phyloP scores from a whole-genome alignment of 37 sponge, comb jelly and placozoan genomes.

The Mnemiopsis leidyi region DNA sequence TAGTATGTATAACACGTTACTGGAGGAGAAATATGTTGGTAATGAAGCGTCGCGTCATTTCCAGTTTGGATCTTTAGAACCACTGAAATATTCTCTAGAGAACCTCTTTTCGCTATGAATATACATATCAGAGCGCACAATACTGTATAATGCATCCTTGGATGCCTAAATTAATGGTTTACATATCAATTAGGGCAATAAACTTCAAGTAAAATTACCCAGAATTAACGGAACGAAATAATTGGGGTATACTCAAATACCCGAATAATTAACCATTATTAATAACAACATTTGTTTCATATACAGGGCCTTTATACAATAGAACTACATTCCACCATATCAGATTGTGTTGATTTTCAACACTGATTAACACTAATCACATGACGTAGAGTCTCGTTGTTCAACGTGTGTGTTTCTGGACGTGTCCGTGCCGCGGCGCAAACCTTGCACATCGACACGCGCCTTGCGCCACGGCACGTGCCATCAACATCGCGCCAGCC shows the following conservation, averaged over 20 bases:
- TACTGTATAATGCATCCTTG: not conserved
- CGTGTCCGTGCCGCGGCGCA: not conserved
- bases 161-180: conserved; percentile 8
- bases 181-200: conserved; percentile 32
- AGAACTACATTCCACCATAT: conserved; percentile 5
- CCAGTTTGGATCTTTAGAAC: not conserved
- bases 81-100: not conserved
- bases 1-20: too few relatives aligned
- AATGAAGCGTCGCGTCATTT: not conserved
- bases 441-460: not conserved
- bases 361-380: conserved; percentile 39
- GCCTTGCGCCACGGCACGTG: not conserved
- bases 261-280: conserved; percentile 37
- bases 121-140: not conserved
- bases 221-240: not conserved
- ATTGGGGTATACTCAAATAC: conserved; percentile 10
- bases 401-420: not conserved
- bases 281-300: conserved; percentile 48
- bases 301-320: conserved; percentile 44
- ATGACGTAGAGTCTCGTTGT: not conserved
- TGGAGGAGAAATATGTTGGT: not conserved
- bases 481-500: not conserved
- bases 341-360: not conserved
- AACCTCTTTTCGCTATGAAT: not conserved
- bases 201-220: not conserved